Evolutionary conservation across 2,113 vertebrate species (phyloP), one percentile per base, ranked within the genome.

Genomic region (Peromyscus maniculatus): DNA sequence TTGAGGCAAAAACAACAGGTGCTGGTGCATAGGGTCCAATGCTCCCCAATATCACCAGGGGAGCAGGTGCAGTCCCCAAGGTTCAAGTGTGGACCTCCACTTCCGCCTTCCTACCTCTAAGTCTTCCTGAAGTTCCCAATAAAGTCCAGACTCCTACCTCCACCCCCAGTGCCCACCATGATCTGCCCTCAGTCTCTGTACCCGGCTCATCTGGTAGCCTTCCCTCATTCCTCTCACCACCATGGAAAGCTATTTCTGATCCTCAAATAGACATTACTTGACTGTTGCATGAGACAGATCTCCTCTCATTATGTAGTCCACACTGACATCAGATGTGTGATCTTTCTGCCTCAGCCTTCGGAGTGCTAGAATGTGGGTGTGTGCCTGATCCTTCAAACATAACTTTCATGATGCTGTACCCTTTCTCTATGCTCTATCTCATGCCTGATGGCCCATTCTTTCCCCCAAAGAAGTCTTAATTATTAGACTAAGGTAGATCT

Each of bases 361-460:
- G 87, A 69, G 49, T 5, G 1, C 84, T 49, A 49, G 22, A 13
- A 55, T 88, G 16, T 33, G 46, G 10, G 33, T 88, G 33, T 55
- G 31, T 7, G 31, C 33, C 31, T 39, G 49, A 26, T 24, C 72
- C 66, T 72, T 88, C 87, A 15, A 17, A 26, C 46, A 52, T 49
- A 9, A 31, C 13, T 69, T n/a, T 2, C 7, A 17, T 1, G 9
- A 21, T 15, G 0, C 46, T 15, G 1, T 11, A 1, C 4, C 88
- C 0, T 21, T 67, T 36, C 75, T 46, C 95, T 52, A 2, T 7
- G 24, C 19, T 87, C 39, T 19, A 74, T 26, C 83, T 36, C 43
- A 0, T 10, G 6, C 59, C 31, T 77, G 55, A 36, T 46, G 49
- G 4, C 7, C 12, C 36, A 69, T 11, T 1, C 3, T 4, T 78